Conservation (phyloP, 1,140 invertebrate species). For the Drosophila pseudoobscura region DNA sequence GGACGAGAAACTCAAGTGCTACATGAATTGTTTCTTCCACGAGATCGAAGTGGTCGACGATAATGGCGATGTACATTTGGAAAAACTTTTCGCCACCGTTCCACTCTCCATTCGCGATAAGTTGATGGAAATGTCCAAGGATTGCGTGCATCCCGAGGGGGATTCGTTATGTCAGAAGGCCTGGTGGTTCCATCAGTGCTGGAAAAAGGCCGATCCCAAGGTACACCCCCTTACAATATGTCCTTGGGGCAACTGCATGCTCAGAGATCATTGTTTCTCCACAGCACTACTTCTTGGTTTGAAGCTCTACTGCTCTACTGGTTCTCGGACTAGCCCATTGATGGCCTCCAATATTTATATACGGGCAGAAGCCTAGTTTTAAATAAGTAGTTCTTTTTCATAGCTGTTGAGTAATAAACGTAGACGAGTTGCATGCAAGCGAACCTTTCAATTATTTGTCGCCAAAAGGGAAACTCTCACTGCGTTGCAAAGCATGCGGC, state of each 20-base stretch:
- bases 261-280: neutral
- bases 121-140: slow-evolving; percentile 66
- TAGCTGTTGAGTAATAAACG: slow-evolving; percentile 45
- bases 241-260: too few relatives aligned
- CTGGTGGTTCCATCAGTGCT: slow-evolving; percentile 83
- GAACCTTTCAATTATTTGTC: slow-evolving; percentile 46
- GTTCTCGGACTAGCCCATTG: slow-evolving; percentile 15
- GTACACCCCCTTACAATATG: slow-evolving; percentile 1
- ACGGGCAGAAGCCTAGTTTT: slow-evolving; percentile 14
- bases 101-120: slow-evolving; percentile 64
- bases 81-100: slow-evolving; percentile 62
- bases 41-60: slow-evolving; percentile 76
- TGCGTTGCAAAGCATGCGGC: slow-evolving; percentile 44
- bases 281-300: slow-evolving; percentile 72
- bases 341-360: slow-evolving; percentile 17
- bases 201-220: slow-evolving; percentile 82
- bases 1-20: slow-evolving; percentile 75
- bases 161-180: slow-evolving; percentile 80
- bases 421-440: slow-evolving; percentile 46
- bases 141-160: slow-evolving; percentile 69
- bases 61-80: slow-evolving; percentile 75
- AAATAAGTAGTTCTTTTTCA: slow-evolving; percentile 7
- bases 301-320: slow-evolving; percentile 14
- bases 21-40: slow-evolving; percentile 81
- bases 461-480: slow-evolving; percentile 41